Evolutionary conservation across 2,113 vertebrate species (phyloP).

Genomic region (Addax nasomaculatus): DNA sequence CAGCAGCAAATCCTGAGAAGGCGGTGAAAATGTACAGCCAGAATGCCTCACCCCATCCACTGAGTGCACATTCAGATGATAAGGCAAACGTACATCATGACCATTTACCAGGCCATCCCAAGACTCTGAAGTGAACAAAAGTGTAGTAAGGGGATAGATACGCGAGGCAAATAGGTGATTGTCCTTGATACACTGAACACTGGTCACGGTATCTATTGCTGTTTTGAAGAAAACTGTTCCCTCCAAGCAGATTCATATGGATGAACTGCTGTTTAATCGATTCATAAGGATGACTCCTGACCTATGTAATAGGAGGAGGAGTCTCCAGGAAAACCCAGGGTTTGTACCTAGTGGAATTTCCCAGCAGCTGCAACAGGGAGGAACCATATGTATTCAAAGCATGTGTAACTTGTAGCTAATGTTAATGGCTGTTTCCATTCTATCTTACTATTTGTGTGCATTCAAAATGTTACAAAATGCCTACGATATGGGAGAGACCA

Average conservation of each 20-base stretch:
- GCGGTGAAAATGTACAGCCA: not conserved
- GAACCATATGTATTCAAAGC: not conserved
- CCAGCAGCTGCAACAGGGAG: not conserved
- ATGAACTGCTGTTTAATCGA: not conserved
- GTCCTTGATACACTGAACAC: not conserved
- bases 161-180: not conserved
- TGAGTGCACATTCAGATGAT: not conserved
- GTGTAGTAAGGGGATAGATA: too few species aligned
- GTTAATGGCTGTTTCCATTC: not conserved
- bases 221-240: not conserved
- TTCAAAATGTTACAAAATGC: not conserved
- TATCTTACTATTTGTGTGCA: not conserved
- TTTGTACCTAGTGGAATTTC: not conserved
- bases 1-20: not conserved
- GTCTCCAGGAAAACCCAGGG: not conserved
- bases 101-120: not conserved
- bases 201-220: not conserved
- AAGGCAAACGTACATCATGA: not conserved
- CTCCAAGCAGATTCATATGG: not conserved
- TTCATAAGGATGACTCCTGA: not conserved
- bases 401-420: not conserved
- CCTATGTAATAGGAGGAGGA: not conserved
- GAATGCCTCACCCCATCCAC: not conserved
- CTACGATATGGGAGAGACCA: not conserved
- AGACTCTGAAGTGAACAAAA: not conserved